Evolutionary conservation across 1,140 invertebrate genomes (phyloP).

Genomic region (Anastrepha ludens): DNA sequence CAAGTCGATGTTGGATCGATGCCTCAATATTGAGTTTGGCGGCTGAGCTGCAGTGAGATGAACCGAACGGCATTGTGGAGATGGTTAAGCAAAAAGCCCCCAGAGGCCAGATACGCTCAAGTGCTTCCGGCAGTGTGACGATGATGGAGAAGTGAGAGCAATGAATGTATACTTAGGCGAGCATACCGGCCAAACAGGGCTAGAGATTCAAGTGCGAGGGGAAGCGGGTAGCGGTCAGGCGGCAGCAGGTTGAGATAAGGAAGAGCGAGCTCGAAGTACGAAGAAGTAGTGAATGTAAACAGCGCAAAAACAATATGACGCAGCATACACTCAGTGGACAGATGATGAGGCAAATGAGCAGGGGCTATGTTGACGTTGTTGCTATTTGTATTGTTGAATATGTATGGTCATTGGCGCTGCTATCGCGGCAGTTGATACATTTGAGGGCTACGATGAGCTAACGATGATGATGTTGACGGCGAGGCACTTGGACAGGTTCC

Average conservation of each 20-base stretch:
- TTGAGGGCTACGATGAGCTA: not conserved
- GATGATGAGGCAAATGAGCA: not conserved
- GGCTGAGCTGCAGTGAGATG: not conserved
- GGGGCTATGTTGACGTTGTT: not conserved
- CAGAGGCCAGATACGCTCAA: constrained; percentile 71
- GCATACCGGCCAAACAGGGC: not conserved
- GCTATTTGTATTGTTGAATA: not conserved
- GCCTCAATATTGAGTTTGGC: not conserved
- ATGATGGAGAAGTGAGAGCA: not conserved
- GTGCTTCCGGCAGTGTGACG: constrained; percentile 69
- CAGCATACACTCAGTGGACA: not conserved
- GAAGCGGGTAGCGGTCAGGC: not conserved
- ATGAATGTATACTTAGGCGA: not conserved
- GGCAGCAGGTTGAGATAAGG: not conserved
- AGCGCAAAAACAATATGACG: no score
- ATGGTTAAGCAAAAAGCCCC: constrained; percentile 67
- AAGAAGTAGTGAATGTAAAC: not conserved
- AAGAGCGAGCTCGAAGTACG: not conserved
- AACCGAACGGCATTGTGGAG: not conserved
- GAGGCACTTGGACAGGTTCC: constrained; percentile 22
- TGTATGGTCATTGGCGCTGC: not conserved
- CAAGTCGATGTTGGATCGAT: not conserved
- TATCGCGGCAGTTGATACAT: not conserved
- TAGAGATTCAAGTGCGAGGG: no score
- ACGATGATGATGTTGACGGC: not conserved